These are phyloP conservation scores for Xylota segnis DNA, from an alignment of 2,888 invertebrate species.

Conservation along the genomic window DNA sequence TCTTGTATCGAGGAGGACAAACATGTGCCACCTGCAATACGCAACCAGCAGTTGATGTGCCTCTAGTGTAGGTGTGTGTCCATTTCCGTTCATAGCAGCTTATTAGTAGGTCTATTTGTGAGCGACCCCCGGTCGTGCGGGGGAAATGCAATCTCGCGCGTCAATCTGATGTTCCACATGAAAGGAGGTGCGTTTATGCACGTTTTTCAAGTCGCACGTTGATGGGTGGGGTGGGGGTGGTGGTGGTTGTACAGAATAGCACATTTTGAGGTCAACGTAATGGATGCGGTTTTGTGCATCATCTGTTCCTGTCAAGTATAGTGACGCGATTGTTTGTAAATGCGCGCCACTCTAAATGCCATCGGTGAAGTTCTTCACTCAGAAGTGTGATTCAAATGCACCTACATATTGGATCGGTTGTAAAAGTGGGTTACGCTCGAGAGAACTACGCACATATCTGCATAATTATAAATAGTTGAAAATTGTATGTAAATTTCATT, in stretches of 20 bases:
- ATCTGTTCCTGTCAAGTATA: background rate
- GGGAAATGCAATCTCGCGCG: background rate
- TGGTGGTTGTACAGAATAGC: too few species aligned
- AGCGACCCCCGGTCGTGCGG: background rate
- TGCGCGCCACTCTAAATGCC: slow-evolving; percentile 28
- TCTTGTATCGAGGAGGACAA: slow-evolving; percentile 48
- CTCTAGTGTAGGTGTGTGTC: slow-evolving; percentile 51
- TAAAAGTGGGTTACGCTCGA: background rate
- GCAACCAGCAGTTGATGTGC: slow-evolving; percentile 31
- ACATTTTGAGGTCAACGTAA: slow-evolving; percentile 19
- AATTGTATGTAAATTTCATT: too few species aligned
- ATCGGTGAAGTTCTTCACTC: background rate
- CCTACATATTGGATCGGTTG: background rate
- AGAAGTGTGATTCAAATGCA: background rate
- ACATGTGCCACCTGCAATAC: slow-evolving; percentile 44
- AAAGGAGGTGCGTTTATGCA: slow-evolving; percentile 29
- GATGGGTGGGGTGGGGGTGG: too few species aligned
- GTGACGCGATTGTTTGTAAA: slow-evolving; percentile 33
- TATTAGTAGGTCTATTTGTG: slow-evolving; percentile 32
- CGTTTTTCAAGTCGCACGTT: background rate
- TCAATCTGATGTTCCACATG: slow-evolving; percentile 8
- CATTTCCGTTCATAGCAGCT: slow-evolving; percentile 19
- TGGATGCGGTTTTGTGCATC: slow-evolving; percentile 26
- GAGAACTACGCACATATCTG: background rate
- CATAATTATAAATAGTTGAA: background rate